Conservation (phyloP, 2,797 vertebrate genomes). For the Crenuchus spilurus region DNA sequence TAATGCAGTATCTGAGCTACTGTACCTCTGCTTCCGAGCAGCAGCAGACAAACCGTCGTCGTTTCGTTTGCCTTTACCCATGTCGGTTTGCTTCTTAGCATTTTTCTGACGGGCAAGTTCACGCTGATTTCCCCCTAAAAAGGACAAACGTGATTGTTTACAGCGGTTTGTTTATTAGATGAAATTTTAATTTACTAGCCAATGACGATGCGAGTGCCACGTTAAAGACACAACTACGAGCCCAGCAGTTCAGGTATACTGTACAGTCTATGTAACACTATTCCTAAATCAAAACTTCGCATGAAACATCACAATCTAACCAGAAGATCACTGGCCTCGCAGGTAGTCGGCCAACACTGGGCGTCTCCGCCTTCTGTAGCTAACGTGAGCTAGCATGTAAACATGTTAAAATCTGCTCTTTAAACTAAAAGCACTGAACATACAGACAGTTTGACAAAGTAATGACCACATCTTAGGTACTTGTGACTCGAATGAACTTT, state of each 20-base stretch:
- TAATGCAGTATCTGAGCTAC: background rate
- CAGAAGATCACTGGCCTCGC: too few relatives aligned
- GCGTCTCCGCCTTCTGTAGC: background rate
- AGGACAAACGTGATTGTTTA: background rate
- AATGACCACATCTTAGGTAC: background rate
- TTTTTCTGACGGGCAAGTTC: conserved; percentile 83
- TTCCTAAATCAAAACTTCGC: too few relatives aligned
- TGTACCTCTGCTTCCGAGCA: conserved; percentile 80
- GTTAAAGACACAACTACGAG: too few relatives aligned
- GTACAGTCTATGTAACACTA: too few relatives aligned
- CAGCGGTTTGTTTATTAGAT: too few relatives aligned
- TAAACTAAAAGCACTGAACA: background rate
- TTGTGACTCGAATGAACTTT: background rate
- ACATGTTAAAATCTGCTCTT: too few relatives aligned
- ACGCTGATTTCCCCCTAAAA: conserved; percentile 67
- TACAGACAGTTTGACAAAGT: background rate
- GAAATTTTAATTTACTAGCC: too few relatives aligned
- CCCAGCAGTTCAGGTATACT: too few relatives aligned
- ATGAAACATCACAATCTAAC: too few relatives aligned
- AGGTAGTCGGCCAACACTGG: too few relatives aligned
- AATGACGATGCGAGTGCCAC: too few relatives aligned
- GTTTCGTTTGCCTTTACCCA: conserved; percentile 74
- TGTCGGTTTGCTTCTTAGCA: conserved; percentile 76
- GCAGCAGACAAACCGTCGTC: conserved; percentile 81
- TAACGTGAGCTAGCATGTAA: background rate